A percentile compares a stretch with the other conserved stretches of the same genome.
These are phyloP conservation scores for Platygyra sinensis DNA, from an alignment of 64 coral and sea anemone genomes.

Conservation along the genomic window DNA sequence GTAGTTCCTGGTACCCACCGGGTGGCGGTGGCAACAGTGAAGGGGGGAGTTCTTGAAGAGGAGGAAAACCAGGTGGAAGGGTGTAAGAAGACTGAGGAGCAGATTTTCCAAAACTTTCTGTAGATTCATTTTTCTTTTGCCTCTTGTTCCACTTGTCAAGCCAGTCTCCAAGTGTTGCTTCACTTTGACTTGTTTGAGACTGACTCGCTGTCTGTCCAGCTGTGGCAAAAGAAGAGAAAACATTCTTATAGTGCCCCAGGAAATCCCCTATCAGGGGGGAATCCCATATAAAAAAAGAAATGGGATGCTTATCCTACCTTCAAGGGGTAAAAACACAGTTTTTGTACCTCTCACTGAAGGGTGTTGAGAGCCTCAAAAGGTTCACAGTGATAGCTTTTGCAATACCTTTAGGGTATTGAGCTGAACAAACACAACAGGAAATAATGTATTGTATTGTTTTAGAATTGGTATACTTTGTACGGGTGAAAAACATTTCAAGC, in stretches of 20 bases:
- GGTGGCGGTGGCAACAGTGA: slow-evolving; percentile 87
- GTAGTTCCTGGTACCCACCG: slow-evolving; percentile 61
- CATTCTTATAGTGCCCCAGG: background rate
- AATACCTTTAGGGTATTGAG: too few relatives aligned
- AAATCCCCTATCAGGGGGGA: too few relatives aligned
- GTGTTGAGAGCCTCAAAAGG: too few relatives aligned
- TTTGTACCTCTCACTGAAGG: too few relatives aligned
- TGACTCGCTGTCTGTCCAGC: background rate
- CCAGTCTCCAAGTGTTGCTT: slow-evolving; percentile 77
- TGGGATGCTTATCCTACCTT: too few relatives aligned
- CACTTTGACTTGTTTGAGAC: background rate
- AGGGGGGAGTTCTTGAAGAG: slow-evolving; percentile 72
- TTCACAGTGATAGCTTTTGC: too few relatives aligned
- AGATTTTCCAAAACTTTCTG: slow-evolving; percentile 14
- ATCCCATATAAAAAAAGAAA: too few relatives aligned
- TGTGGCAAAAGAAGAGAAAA: background rate
- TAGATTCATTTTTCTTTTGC: slow-evolving; percentile 55
- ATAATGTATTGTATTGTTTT: too few relatives aligned
- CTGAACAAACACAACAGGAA: too few relatives aligned
- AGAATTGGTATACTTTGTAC: too few relatives aligned
- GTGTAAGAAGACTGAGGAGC: slow-evolving; percentile 32
- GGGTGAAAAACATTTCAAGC: too few relatives aligned
- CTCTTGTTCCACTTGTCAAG: slow-evolving; percentile 80
- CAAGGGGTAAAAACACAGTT: too few relatives aligned
- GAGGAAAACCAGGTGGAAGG: slow-evolving; percentile 79